A percentile compares a stretch with the other conserved stretches of the same genome.
Conservation (phyloP, 2,888 invertebrate genomes). For the Cerceris ruficornis region DNA sequence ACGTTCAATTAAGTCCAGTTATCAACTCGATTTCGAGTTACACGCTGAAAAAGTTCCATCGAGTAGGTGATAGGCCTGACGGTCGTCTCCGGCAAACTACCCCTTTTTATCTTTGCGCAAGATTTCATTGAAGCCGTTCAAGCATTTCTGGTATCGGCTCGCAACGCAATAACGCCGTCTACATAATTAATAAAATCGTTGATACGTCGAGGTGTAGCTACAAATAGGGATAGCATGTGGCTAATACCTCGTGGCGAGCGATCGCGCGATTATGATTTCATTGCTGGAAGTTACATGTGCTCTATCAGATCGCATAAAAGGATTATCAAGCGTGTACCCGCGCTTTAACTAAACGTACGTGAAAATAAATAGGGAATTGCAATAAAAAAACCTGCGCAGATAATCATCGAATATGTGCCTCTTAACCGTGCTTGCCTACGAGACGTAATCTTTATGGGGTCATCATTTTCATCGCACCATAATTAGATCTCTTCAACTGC, state of each 20-base stretch:
- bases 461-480: slow-evolving; percentile 7
- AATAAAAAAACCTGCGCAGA: neutral
- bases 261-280: slow-evolving; percentile 75
- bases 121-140: slow-evolving; percentile 39
- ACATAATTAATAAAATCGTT: slow-evolving; percentile 75
- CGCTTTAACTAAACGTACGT: slow-evolving; percentile 22
- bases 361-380: slow-evolving; percentile 37
- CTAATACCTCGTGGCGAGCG: slow-evolving; percentile 71
- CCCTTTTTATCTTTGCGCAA: slow-evolving; percentile 14
- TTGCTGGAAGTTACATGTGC: slow-evolving; percentile 70
- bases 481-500: neutral
- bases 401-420: slow-evolving; percentile 2
- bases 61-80: neutral
- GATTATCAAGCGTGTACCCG: slow-evolving; percentile 42
- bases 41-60: neutral
- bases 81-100: neutral
- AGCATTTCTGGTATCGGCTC: slow-evolving; percentile 35
- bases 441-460: neutral
- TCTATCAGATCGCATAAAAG: slow-evolving; percentile 58
- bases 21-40: slow-evolving; percentile 2
- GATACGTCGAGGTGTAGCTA: slow-evolving; percentile 71
- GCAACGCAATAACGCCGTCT: slow-evolving; percentile 61
- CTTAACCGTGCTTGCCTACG: neutral
- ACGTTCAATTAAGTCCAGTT: slow-evolving; percentile 33
- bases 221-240: slow-evolving; percentile 75